Base-by-base conservation (phyloP, 2,888 invertebrate species). In the Acanthosepion esculentum region DNA sequence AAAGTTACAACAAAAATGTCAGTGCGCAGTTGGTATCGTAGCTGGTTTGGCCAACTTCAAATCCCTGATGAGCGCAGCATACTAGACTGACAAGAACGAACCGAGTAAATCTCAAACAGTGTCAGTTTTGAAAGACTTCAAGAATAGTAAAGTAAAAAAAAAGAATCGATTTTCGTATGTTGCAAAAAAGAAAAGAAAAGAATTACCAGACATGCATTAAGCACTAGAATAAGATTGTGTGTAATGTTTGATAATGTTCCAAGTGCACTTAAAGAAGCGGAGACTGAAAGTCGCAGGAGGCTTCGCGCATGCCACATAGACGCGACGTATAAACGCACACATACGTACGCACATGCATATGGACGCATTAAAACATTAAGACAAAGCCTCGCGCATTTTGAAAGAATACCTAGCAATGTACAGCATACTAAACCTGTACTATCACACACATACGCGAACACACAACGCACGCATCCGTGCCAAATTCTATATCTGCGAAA, bases 121-220 rank as follows among this genome's bases (percentile, higher is more conserved):
- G 78, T 78, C 78, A 23, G 78, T n/a, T 78, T 78, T 33, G n/a
- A 78, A 78, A 78, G 78, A 33, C 6, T 78, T 78, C n/a, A 15
- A 78, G 29, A 78, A n/a, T 29, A 26, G 5, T 64, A 15, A 7
- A 78, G 12, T 29, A 64, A 64, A 23, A 23, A 50, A 50, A 29
- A 64, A 4, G 1, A 78, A 78, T 78, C 78, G n/a, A 78, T 78
- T 78, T 78, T 33, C 15, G 10, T n/a, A 78, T 18, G 78, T 78
- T 59, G 59, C 23, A 23, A 59, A 33, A 10, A n/a, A 4, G n/a
- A n/a, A 33, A n/a, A 78, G 12, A 78, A 78, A 15, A 5, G 78
- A 78, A 78, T 78, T 78, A 78, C 78, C 78, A 78, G n/a, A 33
- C 78, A 78, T 78, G 78, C 78, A 78, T 78, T 78, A 78, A 78